Evolutionary conservation across 2,888 invertebrate species (phyloP).

Genomic region (Oscheius sp.): DNA sequence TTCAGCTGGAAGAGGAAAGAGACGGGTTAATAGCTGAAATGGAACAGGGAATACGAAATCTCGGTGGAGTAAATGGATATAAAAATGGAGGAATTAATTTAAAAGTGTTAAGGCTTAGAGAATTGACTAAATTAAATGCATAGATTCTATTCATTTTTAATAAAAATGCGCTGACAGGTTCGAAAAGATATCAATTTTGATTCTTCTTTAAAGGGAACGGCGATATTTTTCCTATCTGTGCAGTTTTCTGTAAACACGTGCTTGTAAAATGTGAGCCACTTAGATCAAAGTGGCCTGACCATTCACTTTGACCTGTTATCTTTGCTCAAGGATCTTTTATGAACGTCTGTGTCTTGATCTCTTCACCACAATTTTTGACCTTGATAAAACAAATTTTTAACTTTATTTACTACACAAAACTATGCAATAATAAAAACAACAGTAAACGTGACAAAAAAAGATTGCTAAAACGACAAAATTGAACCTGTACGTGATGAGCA

Average conservation of each 20-base stretch:
- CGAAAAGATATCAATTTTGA: background rate
- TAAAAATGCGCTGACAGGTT: background rate
- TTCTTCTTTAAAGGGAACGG: too few relatives aligned
- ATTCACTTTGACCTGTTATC: too few relatives aligned
- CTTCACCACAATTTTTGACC: too few relatives aligned
- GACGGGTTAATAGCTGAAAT: conserved; percentile 47
- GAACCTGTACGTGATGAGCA: conserved; percentile 19
- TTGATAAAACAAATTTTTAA: background rate
- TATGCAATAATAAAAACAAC: too few relatives aligned
- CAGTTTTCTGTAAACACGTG: too few relatives aligned
- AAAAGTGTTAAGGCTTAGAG: conserved; percentile 13
- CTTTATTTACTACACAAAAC: conserved; percentile 5
- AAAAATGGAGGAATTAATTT: background rate
- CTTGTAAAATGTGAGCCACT: too few relatives aligned
- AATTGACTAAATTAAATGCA: conserved; percentile 16
- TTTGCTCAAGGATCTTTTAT: too few relatives aligned
- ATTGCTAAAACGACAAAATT: conserved; percentile 8
- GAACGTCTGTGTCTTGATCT: too few relatives aligned
- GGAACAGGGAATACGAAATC: conserved; percentile 37
- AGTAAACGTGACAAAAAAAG: background rate
- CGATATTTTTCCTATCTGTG: too few relatives aligned
- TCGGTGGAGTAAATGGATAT: conserved; percentile 9
- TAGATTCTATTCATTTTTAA: background rate
- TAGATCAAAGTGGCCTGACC: too few relatives aligned
- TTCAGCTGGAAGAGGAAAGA: conserved; percentile 53